Conservation (phyloP, 2,888 invertebrate genomes). For the Lepidocyrtinus sp. region DNA sequence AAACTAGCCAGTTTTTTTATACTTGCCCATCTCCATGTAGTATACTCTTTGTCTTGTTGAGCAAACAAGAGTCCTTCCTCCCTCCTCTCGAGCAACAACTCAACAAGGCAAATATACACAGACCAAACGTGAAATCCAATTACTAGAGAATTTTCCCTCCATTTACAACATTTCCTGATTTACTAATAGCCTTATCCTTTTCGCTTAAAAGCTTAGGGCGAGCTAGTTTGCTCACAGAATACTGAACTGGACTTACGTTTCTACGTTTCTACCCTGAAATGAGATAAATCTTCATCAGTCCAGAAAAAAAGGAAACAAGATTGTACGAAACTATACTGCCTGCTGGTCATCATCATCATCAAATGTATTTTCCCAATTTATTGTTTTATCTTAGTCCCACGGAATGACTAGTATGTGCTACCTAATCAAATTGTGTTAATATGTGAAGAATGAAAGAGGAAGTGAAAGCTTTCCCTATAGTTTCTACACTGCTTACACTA, state of each 20-base stretch:
- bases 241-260: neutral
- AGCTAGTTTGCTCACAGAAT: neutral
- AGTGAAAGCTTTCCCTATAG: neutral
- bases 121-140: slow-evolving; percentile 33
- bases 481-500: neutral
- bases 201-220: neutral
- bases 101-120: neutral
- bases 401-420: too few relatives aligned
- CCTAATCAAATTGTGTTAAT: neutral
- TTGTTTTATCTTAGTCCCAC: neutral
- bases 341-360: neutral
- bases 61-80: slow-evolving; percentile 45
- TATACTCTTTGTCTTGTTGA: neutral
- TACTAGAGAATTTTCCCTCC: slow-evolving; percentile 46
- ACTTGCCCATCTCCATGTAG: neutral
- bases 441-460: neutral
- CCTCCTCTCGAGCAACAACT: neutral
- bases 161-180: slow-evolving; percentile 51
- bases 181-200: slow-evolving; percentile 41
- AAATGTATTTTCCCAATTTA: neutral
- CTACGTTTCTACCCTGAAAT: neutral
- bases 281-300: slow-evolving; percentile 35
- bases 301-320: neutral
- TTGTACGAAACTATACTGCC: slow-evolving; percentile 14
- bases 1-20: neutral